These are phyloP conservation scores for Tachystola acroxantha DNA, from an alignment of 2,888 invertebrate genomes.

Conservation along the genomic window DNA sequence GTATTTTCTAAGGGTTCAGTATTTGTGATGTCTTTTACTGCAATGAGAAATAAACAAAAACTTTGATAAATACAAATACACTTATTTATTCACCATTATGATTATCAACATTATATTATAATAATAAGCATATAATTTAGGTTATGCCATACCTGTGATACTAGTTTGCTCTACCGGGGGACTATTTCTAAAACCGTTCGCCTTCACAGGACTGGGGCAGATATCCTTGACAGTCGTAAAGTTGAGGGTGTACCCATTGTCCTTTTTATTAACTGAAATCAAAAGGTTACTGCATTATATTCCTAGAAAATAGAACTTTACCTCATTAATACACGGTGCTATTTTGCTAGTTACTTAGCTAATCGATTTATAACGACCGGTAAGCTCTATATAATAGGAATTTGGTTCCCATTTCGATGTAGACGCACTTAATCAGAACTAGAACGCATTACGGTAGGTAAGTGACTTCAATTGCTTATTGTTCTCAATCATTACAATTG, in stretches of 20 bases:
- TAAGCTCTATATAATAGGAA: constrained; percentile 8
- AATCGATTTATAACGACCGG: constrained; percentile 20
- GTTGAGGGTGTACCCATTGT: constrained; percentile 71
- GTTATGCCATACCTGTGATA: constrained; percentile 65
- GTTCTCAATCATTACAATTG: constrained; percentile 1
- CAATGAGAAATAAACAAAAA: constrained; percentile 21
- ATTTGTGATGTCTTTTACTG: constrained; percentile 75
- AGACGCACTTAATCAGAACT: not conserved
- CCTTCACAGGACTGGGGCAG: constrained; percentile 70
- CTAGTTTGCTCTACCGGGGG: constrained; percentile 70
- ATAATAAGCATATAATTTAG: too few relatives aligned
- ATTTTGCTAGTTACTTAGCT: constrained; percentile 1
- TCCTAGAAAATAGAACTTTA: too few relatives aligned
- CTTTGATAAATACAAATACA: too few relatives aligned
- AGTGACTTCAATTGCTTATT: constrained; percentile 9
- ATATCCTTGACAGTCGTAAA: constrained; percentile 71
- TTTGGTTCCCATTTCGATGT: not conserved
- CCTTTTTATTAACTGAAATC: constrained; percentile 74
- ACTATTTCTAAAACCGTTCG: constrained; percentile 70
- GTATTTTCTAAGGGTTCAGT: constrained; percentile 70
- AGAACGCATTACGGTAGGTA: constrained; percentile 6
- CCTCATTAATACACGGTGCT: not conserved
- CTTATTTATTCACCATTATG: too few relatives aligned
- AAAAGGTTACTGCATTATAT: too few relatives aligned
- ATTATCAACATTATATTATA: too few relatives aligned